Percentiles rank a stretch among this genome's conserved stretches.
Conservation (phyloP, 2,888 invertebrate genomes). For the Nomada ruficornis region DNA sequence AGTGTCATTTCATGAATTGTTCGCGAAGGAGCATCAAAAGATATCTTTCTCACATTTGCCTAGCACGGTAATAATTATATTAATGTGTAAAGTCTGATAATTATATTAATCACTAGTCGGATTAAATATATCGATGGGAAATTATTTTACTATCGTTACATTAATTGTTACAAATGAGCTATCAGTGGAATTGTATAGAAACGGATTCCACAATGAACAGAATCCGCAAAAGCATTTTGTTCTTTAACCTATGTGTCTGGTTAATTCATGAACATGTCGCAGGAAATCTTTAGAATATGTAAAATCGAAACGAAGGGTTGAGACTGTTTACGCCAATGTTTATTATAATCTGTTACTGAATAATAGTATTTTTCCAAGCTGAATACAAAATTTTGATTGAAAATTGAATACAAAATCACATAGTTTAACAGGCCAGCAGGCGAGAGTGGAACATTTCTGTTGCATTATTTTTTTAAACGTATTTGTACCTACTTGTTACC, state of each 20-base stretch:
- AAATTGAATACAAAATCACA: constrained; percentile 26
- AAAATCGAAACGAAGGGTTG: neutral
- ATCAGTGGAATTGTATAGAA: neutral
- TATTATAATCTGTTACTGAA: neutral
- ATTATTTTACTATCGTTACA: no score
- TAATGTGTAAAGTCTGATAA: neutral
- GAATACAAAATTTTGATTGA: no score
- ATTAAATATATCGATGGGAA: neutral
- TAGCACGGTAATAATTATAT: no score
- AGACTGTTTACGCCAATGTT: neutral
- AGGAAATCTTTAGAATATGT: neutral
- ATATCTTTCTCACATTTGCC: neutral
- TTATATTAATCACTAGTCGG: neutral
- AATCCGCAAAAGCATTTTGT: neutral
- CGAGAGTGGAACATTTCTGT: neutral
- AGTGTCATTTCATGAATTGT: no score
- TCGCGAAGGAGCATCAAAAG: neutral
- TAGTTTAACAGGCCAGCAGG: neutral
- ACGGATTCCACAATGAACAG: neutral
- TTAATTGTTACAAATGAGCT: no score
- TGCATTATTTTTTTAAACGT: neutral
- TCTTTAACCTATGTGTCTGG: no score
- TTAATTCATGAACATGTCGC: neutral
- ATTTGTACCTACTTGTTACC: neutral
- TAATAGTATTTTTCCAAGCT: constrained; percentile 25